Base-by-base conservation (phyloP, 1,140 invertebrate genomes). In the Charaxes varanes region DNA sequence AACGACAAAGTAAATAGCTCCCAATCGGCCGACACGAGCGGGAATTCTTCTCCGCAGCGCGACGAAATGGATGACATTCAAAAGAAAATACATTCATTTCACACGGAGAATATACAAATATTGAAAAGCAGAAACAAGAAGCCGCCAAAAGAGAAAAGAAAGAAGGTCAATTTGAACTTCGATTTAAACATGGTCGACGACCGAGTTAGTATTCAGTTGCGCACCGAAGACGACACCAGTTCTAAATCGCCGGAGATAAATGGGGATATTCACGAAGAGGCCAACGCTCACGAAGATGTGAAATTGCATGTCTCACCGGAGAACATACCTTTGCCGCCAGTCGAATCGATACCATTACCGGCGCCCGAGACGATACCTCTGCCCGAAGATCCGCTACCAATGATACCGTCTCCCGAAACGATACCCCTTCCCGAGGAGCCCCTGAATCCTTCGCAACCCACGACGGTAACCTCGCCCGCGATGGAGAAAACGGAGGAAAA, bases 41-140 rank as follows among this genome's bases (percentile, higher is more conserved):
- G 84, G 1, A 83, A 81, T 40, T 85, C 84, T 0, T 85, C 84
- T 0, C 84, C 84, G 3, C 68, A 83, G 28, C 56, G 76, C 0
- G 86, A 88, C 47, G 85, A 87, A 40, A 85, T 86, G 71, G 85
- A 85, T 45, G 87, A 88, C 46, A 87, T 88, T 28, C 86, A 88
- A 58, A 86, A 87, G 50, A 86, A 86, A 56, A 79, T 88, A 40
- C 80, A 87, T 30, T 87, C 84, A 11, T 88, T 88, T 64, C 87
- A 88, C 51, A 87, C 85, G 1, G 86, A 86, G 44, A 88, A 88
- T 48, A 87, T 88, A 46, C 76, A 81, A 11, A 86, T 87, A 30
- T 46, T 88, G 17, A 87, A 88, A 49, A 87, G 87, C 6, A 78
- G 87, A 33, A 88, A 88, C 31, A 88, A 87, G 33, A 88, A 88